Evolutionary conservation across 1,140 invertebrate species (phyloP).

Genomic region (Drosophila ohnishii): DNA sequence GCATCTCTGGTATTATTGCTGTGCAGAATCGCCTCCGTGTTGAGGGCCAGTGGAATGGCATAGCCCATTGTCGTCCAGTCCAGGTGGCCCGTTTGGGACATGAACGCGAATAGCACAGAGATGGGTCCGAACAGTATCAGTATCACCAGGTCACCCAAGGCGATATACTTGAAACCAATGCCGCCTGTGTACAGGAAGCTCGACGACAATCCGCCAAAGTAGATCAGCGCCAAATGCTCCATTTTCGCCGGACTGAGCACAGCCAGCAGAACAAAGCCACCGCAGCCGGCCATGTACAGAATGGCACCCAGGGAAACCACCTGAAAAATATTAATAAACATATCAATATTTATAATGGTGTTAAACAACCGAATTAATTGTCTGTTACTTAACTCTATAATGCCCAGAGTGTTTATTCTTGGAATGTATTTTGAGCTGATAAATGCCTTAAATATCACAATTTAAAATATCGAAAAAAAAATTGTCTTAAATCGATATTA

Average conservation of each 20-base stretch:
- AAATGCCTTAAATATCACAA: not conserved
- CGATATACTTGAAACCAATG: constrained; percentile 97
- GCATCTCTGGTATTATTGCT: constrained; percentile 97
- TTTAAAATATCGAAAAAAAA: not conserved
- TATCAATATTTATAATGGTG: constrained; percentile 11
- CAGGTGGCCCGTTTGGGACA: constrained; percentile 94
- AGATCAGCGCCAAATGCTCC: constrained; percentile 96
- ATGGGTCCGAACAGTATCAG: constrained; percentile 97
- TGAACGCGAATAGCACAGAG: constrained; percentile 96
- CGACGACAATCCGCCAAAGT: constrained; percentile 98
- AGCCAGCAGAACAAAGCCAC: constrained; percentile 93
- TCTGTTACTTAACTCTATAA: not conserved
- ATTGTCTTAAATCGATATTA: too few species aligned
- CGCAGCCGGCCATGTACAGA: constrained; percentile 93
- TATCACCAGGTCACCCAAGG: constrained; percentile 94
- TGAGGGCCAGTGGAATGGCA: constrained; percentile 95
- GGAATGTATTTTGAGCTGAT: not conserved
- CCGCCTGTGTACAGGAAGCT: constrained; percentile 96
- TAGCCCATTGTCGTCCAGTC: constrained; percentile 95
- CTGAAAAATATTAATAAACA: constrained; percentile 52
- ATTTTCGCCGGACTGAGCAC: constrained; percentile 93
- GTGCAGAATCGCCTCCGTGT: constrained; percentile 97
- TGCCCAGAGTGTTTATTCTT: not conserved
- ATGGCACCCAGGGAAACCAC: constrained; percentile 93
- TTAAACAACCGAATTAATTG: constrained; percentile 4